Evolutionary conservation across 1,140 invertebrate species (phyloP), one percentile per base, ranked within the genome.

Genomic region (Cyclargus thomasi): DNA sequence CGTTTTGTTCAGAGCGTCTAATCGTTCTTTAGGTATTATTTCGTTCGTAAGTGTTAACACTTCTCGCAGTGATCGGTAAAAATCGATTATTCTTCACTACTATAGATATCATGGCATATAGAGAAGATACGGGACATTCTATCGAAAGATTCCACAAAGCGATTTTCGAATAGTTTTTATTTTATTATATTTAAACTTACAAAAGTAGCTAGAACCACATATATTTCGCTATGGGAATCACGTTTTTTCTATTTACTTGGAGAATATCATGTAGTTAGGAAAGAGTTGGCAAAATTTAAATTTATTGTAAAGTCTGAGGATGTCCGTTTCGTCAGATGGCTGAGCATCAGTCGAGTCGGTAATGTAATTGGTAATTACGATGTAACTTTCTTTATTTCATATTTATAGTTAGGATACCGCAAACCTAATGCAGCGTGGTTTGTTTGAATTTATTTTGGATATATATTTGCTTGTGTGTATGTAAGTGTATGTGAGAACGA

Each of bases 321-420:
- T 76, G 78, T 66, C 80, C 76, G 78, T 78, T 77, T 73, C 69
- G 74, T 66, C 70, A 79, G 70, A 74, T 59, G 80, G 73, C 82
- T 79, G 73, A 83, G 84, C 84, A 67, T 78, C 78, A 85, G 80
- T 83, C 82, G 74, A 79, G 81, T 71, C 75, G 79, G 73, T 76
- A 81, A 79, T 81, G 75, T 85, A 82, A 83, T 83, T 76, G 71
- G 77, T 85, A 81, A 82, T 79, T 80, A 84, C 81, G 74, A 81
- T 80, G 85, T 87, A 81, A 82, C 79, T 69, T 68, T 82, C 85
- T 86, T 83, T 70, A 78, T 86, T 87, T 86, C 85, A 83, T 81
- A 81, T 81, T 82, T 79, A 82, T 86, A 86, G 79, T 83, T 83
- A 88, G 80, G 80, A 76, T 83, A 78, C 82, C 78, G 79, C 78